Conservation (phyloP, 2,113 vertebrate genomes). For the Murina feae region DNA sequence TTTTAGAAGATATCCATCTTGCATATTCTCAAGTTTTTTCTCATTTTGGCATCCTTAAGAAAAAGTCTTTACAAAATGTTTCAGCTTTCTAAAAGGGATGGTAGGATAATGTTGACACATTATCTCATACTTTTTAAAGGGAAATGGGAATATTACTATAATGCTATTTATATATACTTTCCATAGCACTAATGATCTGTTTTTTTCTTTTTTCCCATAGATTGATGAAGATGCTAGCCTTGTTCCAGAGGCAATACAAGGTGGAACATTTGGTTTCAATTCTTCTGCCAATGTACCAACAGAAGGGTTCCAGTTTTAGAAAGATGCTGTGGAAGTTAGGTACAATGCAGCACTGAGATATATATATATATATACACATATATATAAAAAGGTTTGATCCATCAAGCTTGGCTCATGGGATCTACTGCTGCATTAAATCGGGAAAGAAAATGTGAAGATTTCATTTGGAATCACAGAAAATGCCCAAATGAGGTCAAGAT, state of each 20-base stretch:
- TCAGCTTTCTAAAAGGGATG: slow-evolving; percentile 5
- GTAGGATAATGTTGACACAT: not conserved
- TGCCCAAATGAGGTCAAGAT: slow-evolving; percentile 98
- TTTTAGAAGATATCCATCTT: not conserved
- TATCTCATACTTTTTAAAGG: not conserved
- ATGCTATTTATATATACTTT: not conserved
- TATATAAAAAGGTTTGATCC: slow-evolving; percentile 96
- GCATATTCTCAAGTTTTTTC: not conserved
- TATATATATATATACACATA: slow-evolving; percentile 71
- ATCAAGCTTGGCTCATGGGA: slow-evolving; percentile 99
- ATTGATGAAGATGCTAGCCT: slow-evolving; percentile 98
- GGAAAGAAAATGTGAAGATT: slow-evolving; percentile 97
- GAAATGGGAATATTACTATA: not conserved
- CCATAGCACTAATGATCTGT: slow-evolving; percentile 28
- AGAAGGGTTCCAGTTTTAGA: slow-evolving; percentile 99
- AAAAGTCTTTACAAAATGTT: not conserved
- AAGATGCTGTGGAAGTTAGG: slow-evolving; percentile 90
- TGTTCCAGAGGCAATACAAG: slow-evolving; percentile 98
- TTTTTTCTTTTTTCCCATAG: slow-evolving; percentile 72
- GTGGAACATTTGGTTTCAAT: slow-evolving; percentile 98
- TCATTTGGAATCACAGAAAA: slow-evolving; percentile 96
- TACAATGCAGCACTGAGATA: slow-evolving; percentile 98
- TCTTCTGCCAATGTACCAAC: slow-evolving; percentile 99
- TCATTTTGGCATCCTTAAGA: not conserved
- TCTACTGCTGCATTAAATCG: slow-evolving; percentile 99